Base-by-base conservation (phyloP, 2,797 vertebrate genomes). In the Falco concolor region DNA sequence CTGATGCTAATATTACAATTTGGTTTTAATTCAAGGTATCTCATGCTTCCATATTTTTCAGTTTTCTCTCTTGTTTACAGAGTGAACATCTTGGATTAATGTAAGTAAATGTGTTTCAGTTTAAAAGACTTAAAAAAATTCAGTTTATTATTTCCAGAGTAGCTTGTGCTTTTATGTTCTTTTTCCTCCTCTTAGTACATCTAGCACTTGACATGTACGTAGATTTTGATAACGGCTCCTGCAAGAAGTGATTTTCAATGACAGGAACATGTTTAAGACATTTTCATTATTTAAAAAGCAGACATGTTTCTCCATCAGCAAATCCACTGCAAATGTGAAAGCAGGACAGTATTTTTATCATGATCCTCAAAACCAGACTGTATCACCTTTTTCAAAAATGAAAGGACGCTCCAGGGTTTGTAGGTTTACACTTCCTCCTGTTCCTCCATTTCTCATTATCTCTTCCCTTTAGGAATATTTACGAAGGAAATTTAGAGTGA, bases 201-300 rank as follows among this genome's bases (percentile, higher is more conserved):
- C 44, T 87, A 56, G 42, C 10, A 25, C 25, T 88, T 82, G 54
- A 45, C 20, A 30, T 25, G n/a, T 40, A 67, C 52, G 83, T 79
- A 87, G 80, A 54, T 88, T 86, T 76, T 92, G 87, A 49, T 85
- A 88, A 22, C 52, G 74, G 49, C 47, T 93, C 32, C 64, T 87
- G 56, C 83, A 90, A 64, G 83, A 86, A 89, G 21, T 87, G 74
- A 87, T 90, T 93, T 91, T 94, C 83, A 84, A 8, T 94, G 81
- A 82, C 60, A 68, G 67, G 67, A 95, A 61, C 60, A 61, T 22
- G 65, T 50, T 80, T 72, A 94, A 94, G 83, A 74, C 17, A 23
- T 61, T 95, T 91, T 79, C 32, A 72, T 94, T 94, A 82, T 94
- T 94, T 95, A 94, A 79, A 93, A 94, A 80, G 20, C 59, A 77